Base-by-base conservation (phyloP, 2,888 invertebrate genomes). In the Agriotes lineatus region DNA sequence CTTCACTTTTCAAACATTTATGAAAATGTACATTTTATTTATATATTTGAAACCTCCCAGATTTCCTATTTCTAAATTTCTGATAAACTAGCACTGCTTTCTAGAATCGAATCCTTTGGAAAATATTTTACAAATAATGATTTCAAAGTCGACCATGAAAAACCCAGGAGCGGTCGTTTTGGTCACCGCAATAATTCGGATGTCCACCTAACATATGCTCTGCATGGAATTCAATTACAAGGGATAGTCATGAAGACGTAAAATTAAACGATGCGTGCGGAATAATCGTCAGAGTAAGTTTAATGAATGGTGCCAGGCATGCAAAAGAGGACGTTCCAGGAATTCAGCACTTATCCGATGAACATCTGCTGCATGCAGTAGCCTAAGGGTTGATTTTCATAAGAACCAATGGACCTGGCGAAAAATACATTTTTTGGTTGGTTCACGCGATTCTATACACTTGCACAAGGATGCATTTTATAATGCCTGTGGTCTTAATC, bases 261-360 rank as follows among this genome's bases (percentile, higher is more conserved):
- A 75, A 75, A 75, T 75, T 74, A 71, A 73, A 70, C 70, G 69
- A 67, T 67, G 67, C 68, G 67, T 64, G 66, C 63, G 59, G 65
- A 72, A 72, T 72, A 73, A 71, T 70, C 72, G 70, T 73, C 72
- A 72, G 72, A 74, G 70, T 72, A 70, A 67, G 69, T 72, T 71
- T 72, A 74, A 69, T 74, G 72, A 73, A 74, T 70, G 74, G 70
- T 59, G 54, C 64, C 69, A 68, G 52, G 57, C 64, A 70, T 63
- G 65, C 39, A 60, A 60, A 30, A 39, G 64, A 69, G 65, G 67
- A 67, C 69, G 67, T 67, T 69, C 72, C 59, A 61, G 45, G 64
- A 70, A 70, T 54, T 62, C 66, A 56, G 61, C 58, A 52, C 66
- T 50, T 22, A 70, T 69, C 52, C 64, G 68, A 54, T 58, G 62